Conservation (phyloP, 2,888 invertebrate genomes). For the Koerneria pararmatus region DNA sequence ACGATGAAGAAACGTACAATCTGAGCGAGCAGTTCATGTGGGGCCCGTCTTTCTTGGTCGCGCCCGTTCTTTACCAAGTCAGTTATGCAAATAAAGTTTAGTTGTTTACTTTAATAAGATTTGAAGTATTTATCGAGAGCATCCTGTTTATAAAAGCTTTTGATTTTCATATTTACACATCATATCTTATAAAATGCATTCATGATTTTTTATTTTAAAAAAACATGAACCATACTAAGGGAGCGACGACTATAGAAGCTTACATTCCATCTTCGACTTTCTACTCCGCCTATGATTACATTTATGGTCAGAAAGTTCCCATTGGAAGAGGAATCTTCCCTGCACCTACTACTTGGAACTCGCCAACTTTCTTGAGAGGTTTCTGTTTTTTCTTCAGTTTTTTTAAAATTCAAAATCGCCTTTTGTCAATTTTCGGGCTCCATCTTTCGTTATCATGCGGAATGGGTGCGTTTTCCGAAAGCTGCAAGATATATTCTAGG, state of each 20-base stretch:
- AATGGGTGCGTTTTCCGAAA: not conserved
- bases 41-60: slow-evolving; percentile 49
- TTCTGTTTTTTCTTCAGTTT: slow-evolving; percentile 23
- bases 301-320: slow-evolving; percentile 32
- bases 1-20: slow-evolving; percentile 34
- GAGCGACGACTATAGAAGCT: slow-evolving; percentile 43
- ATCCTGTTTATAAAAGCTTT: too few relatives aligned
- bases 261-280: slow-evolving; percentile 60
- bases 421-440: not conserved
- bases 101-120: too few relatives aligned
- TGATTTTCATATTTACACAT: too few relatives aligned
- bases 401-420: slow-evolving; percentile 21
- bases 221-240: too few relatives aligned
- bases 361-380: slow-evolving; percentile 51
- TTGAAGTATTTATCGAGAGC: too few relatives aligned
- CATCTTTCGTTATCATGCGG: not conserved
- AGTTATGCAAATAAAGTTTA: too few relatives aligned
- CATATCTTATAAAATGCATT: too few relatives aligned
- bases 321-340: slow-evolving; percentile 39
- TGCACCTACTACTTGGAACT: slow-evolving; percentile 39
- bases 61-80: slow-evolving; percentile 40
- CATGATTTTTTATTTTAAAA: too few relatives aligned
- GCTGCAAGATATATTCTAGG: too few relatives aligned
- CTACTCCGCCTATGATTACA: slow-evolving; percentile 54
- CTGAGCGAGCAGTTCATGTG: slow-evolving; percentile 48